Evolutionary conservation across 2,113 vertebrate genomes (phyloP), one percentile per base, ranked within the genome.

Genomic region (Dicaeum eximium): DNA sequence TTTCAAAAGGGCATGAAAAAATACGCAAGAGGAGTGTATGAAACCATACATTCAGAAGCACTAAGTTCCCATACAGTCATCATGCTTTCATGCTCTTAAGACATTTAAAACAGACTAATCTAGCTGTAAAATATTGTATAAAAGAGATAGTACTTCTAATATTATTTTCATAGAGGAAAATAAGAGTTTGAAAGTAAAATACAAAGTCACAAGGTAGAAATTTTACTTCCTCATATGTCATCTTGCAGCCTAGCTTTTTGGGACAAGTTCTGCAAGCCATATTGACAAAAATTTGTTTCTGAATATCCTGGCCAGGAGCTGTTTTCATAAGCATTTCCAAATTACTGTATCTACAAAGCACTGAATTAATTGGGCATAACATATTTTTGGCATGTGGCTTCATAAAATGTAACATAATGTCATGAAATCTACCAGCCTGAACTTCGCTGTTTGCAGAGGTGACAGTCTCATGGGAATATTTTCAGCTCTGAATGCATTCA

Each of bases 351-450:
- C 83, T 89, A 92, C 80, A 96, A 91, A 95, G 51, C 60, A 80
- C 42, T 78, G 83, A 89, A 77, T 95, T 96, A 95, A 94, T 89
- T 94, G 38, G n/a, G 75, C 80, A 50, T 80, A 86, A 93, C 86
- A 64, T 83, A 81, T 92, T 95, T 95, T 93, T 96, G 91, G 90
- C 88, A 84, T 89, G 42, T 92, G 80, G 91, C 87, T 94, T 48
- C 57, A 72, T 71, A 92, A 45, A 91, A 79, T 80, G 53, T 62
- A 91, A 31, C 69, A 66, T 53, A 88, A 90, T 92, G 79, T 90
- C 92, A 88, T 40, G 81, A 96, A 96, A 86, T 74, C 85, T 88
- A 88, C 56, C 78, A 96, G 62, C 86, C 84, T 91, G 67, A 94
- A 95, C 58, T 80, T 47, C 71, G 67, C 51, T 95, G 56, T 96